phyloP scores from a whole-genome alignment of 2,888 invertebrate genomes.

The Diplazon laetatorius region DNA sequence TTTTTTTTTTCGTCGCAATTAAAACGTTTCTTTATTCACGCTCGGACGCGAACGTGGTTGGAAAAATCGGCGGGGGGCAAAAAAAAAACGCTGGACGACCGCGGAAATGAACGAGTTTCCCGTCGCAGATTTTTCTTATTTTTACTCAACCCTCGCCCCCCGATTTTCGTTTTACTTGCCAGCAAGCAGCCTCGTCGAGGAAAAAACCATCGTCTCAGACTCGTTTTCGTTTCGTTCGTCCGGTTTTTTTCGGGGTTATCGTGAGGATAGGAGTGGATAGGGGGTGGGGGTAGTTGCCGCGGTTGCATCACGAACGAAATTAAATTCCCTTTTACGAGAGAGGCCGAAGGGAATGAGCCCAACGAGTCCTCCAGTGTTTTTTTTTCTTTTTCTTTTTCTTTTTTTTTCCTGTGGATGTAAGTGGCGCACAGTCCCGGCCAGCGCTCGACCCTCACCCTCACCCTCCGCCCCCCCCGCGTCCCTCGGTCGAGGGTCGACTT shows the following conservation, averaged over 20 bases:
- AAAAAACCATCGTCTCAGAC: not conserved
- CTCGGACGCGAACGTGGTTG: slow-evolving; percentile 38
- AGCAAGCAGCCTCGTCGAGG: not conserved
- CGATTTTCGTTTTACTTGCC: slow-evolving; percentile 27
- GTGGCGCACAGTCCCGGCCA: slow-evolving; percentile 40
- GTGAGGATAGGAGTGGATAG: slow-evolving; percentile 6
- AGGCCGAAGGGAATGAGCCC: slow-evolving; percentile 49
- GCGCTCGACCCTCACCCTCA: slow-evolving; percentile 45
- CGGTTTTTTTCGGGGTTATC: not conserved
- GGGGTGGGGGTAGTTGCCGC: slow-evolving; percentile 32
- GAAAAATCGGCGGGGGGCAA: slow-evolving; percentile 20
- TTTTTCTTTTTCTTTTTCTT: too few relatives aligned
- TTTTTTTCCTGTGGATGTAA: slow-evolving; percentile 61
- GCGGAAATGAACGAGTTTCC: slow-evolving; percentile 56
- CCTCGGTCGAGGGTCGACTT: slow-evolving; percentile 69
- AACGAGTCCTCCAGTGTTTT: slow-evolving; percentile 64
- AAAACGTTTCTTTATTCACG: slow-evolving; percentile 69
- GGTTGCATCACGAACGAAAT: slow-evolving; percentile 65
- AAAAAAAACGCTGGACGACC: too few relatives aligned
- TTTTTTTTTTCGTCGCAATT: too few relatives aligned
- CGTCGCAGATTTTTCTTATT: slow-evolving; percentile 16
- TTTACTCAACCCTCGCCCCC: slow-evolving; percentile 17
- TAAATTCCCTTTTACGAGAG: slow-evolving; percentile 69
- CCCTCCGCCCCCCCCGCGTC: slow-evolving; percentile 47
- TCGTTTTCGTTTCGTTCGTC: slow-evolving; percentile 34